Conservation (phyloP, 2,113 vertebrate species). For the Theristicus caerulescens region DNA sequence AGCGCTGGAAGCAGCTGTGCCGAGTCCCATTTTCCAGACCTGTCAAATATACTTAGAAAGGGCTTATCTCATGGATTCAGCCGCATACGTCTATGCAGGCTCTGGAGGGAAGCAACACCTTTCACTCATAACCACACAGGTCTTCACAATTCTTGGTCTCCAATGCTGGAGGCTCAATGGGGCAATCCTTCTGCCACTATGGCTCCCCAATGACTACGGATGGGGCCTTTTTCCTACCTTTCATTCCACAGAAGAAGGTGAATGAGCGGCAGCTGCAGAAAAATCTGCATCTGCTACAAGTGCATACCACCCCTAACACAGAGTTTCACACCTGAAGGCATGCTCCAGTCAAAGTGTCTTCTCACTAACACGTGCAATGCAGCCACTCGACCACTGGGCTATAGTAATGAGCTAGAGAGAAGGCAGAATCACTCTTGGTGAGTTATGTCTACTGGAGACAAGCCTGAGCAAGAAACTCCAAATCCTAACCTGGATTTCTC, state of each 20-base stretch:
- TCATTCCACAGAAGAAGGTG: not conserved
- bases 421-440: not conserved
- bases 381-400: not conserved
- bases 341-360: not conserved
- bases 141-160: not conserved
- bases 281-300: not conserved
- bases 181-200: not conserved
- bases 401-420: conserved; percentile 3
- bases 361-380: not conserved
- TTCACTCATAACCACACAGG: not conserved
- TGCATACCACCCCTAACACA: no score
- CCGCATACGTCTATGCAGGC: no score
- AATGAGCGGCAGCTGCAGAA: not conserved
- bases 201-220: rapidly evolving
- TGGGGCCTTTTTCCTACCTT: not conserved
- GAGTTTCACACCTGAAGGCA: not conserved
- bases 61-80: not conserved
- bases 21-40: not conserved
- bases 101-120: not conserved
- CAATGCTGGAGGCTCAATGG: not conserved
- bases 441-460: not conserved
- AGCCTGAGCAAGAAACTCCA: not conserved
- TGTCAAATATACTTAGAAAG: not conserved
- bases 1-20: not conserved
- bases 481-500: not conserved